Base-by-base conservation (phyloP, 2,113 vertebrate genomes). In the Fregetta grallaria region DNA sequence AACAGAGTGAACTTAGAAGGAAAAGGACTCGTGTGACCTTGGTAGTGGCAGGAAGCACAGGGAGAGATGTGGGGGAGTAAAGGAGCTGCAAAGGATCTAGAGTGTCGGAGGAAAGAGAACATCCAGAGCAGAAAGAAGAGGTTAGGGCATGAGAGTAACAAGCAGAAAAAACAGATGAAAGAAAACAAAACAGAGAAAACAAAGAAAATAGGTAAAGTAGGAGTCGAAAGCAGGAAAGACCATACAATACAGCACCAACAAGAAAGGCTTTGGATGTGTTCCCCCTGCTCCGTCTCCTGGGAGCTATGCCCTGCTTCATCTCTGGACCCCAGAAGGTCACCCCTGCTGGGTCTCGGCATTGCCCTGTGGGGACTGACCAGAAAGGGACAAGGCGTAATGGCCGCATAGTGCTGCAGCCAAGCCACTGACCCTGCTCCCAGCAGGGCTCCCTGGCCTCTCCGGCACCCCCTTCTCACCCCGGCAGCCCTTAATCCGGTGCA, bases 331-430 rank as follows among this genome's bases (percentile, higher is more conserved):
- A 66, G 59, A 58, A 27, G 9, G 26, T 87, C n/a, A 18, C 3
- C 4, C 9, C 6, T 70, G 27, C 10, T 0, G 3, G n/a, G 47
- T 42, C 52, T 72, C 5, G 3, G 29, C n/a, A 9, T 75, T 82
- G 36, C 16, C 14, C 49, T 72, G 9, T 8, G 18, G n/a, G 38
- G 44, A 55, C 44, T 25, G 40, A 59, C 32, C 23, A 19, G 53
- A 19, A 93, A 52, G 17, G 44, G 62, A 44, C 21, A 68, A 72
- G 27, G 40, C 6, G 9, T 10, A 34, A 68, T 20, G 40, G 47
- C 23, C 0, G 0, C 44, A 29, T 0, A 2, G 53, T 68, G 45
- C 55, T 66, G 55, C 62, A 88, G 50, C 66, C 52, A 20, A 65
- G 21, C 20, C 26, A 6, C 63, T 13, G 79, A 38, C 58, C 14